Conservation (phyloP, 2,888 invertebrate species). For the Chromoteleia sp. region DNA sequence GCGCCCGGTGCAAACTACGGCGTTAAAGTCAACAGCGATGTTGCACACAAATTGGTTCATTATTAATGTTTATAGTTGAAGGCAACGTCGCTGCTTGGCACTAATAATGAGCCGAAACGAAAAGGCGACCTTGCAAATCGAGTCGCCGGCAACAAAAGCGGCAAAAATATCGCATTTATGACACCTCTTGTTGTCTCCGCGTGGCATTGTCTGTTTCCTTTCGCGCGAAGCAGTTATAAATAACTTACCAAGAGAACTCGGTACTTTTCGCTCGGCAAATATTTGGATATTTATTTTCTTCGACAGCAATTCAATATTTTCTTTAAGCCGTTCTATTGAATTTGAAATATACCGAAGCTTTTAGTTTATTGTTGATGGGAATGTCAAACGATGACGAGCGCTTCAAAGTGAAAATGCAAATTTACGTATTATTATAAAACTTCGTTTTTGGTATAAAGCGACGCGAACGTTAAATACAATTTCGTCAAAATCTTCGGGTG, state of each 20-base stretch:
- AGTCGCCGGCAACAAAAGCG: neutral
- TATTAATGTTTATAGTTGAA: conserved; percentile 27
- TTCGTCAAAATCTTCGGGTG: conserved; percentile 36
- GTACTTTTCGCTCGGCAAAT: conserved; percentile 44
- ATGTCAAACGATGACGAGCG: conserved; percentile 49
- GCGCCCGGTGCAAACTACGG: conserved; percentile 14
- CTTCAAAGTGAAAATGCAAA: conserved; percentile 54
- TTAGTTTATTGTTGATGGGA: conserved; percentile 53
- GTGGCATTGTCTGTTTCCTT: neutral
- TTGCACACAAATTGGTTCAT: conserved; percentile 34
- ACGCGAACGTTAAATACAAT: conserved; percentile 49
- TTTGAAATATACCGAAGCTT: conserved; percentile 26
- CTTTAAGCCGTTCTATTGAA: conserved; percentile 29
- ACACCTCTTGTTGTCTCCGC: conserved; percentile 21
- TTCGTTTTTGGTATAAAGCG: conserved; percentile 26
- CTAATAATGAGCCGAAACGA: conserved; percentile 19
- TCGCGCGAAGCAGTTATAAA: conserved; percentile 48
- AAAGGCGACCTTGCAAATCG: conserved; percentile 20
- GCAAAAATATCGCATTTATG: conserved; percentile 24
- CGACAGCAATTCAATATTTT: conserved; percentile 48
- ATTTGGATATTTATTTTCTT: conserved; percentile 59
- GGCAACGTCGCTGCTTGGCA: neutral
- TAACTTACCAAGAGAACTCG: conserved; percentile 40
- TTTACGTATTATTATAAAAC: conserved; percentile 40
- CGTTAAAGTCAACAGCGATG: conserved; percentile 20